Evolutionary conservation across 2,113 vertebrate species (phyloP), one percentile per base, ranked within the genome.

Genomic region (Callaeas wilsoni): DNA sequence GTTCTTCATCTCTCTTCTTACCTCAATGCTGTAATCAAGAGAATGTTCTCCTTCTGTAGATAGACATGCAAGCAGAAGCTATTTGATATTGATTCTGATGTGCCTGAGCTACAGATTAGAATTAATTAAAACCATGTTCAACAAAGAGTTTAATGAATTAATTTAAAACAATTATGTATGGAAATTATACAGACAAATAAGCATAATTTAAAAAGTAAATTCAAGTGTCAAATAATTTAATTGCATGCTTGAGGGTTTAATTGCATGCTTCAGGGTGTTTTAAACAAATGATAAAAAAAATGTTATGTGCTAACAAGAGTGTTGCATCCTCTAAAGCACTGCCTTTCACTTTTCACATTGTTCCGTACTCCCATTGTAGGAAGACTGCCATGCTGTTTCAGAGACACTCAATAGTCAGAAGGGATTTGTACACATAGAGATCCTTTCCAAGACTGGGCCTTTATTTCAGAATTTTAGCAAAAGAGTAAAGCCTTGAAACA

Each of bases 221-320:
- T 71, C 62, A 87, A 93, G 44, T 79, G 47, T 84, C n/a, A 80
- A 89, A 79, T 91, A 91, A 91, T 87, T 75, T 85, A 95, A 93
- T 78, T 94, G 77, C 70, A 47, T 77, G 17, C 49, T 87, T 84
- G 67, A 91, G 35, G 3, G 11, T 74, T 80, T 92, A 92, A 94
- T 84, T 94, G 41, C 46, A 57, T 73, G 44, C 73, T 94, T 71
- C 62, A 77, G n/a, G 57, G 37, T 76, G 23, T 76, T 94, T 84
- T 41, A 95, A 93, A 90, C 37, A 94, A 93, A 83, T 32, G 35
- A 69, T 22, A 79, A 33, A 30, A 91, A 55, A 70, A 88, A 80
- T 23, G 13, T 62, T 74, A 86, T 13, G 26, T 57, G 55, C 53
- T 85, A 76, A 75, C 32, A 68, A 81, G 89, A 55, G 29, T 5